Base-by-base conservation (phyloP, 2,888 invertebrate genomes). In the Drosophila melanocephala region DNA sequence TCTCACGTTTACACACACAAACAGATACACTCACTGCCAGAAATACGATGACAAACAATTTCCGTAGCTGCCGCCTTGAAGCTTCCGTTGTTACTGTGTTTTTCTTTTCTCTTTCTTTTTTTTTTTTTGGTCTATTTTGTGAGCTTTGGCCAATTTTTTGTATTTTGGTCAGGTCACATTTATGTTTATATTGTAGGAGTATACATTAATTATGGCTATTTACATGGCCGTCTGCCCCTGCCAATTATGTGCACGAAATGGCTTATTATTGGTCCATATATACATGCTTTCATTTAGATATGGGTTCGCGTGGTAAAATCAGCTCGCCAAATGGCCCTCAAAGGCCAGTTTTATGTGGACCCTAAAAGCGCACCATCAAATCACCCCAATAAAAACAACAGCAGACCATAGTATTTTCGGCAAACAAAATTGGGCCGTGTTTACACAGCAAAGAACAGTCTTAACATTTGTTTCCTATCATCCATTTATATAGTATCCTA, bases 141-240 rank as follows among this genome's bases (percentile, higher is more conserved):
- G 72, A 47, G 51, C 55, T 60, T 81, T 42, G 57, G 63, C 58
- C 59, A 69, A 50, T 84, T 81, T 68, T 83, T 81, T 64, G 83
- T 84, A 86, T 86, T 79, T 86, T 44, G 74, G 84, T 85, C 88
- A 85, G 85, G 86, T 89, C 86, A 89, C 89, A 86, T 87, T 87
- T 82, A 88, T 88, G 89, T 83, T 87, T 61, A 80, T 73, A 73
- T 47, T 80, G 60, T 35, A 47, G 66, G 77, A 80, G 87, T 86
- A 83, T 89, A 89, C 86, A 86, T 89, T 86, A 86, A 86, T 86
- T 86, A 86, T 87, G 81, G 89, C 89, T 89, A 87, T 86, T 86
- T 86, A 81, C 84, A 84, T 72, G 71, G 71, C 70, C 72, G 70
- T 44, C 75, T 65, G 71, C 61, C 70, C 78, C 67, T 75, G 81